Evolutionary conservation across 2,113 vertebrate genomes (phyloP).

Genomic region (Isurus oxyrinchus): DNA sequence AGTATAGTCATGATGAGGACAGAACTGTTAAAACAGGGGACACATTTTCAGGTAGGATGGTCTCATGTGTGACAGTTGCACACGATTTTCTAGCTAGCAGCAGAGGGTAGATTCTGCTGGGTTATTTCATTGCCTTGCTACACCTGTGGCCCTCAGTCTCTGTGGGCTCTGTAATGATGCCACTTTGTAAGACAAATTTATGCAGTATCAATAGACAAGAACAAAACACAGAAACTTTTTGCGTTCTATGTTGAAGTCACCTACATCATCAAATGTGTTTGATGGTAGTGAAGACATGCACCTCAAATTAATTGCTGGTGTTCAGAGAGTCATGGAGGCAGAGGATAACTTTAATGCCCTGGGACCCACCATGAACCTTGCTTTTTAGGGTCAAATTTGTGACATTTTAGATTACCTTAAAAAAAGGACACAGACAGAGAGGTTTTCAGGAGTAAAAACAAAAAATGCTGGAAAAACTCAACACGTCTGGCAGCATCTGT

Average conservation of each 20-base stretch:
- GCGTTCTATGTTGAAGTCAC: not conserved
- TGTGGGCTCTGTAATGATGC: not conserved
- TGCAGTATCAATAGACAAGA: not conserved
- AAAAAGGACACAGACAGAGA: not conserved
- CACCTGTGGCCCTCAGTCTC: not conserved
- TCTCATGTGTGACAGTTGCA: not conserved
- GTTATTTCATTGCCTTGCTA: not conserved
- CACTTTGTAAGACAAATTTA: not conserved
- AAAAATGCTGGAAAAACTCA: no score
- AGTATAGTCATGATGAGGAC: not conserved
- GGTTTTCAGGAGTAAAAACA: not conserved
- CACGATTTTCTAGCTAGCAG: not conserved
- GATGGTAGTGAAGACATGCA: not conserved
- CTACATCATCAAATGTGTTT: not conserved
- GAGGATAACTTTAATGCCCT: not conserved
- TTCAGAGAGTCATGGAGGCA: not conserved
- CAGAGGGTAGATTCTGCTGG: not conserved
- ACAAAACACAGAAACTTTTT: not conserved
- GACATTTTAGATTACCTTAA: not conserved
- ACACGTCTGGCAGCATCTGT: no score
- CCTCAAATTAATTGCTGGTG: not conserved
- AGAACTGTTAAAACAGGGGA: no score
- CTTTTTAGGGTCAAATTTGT: not conserved
- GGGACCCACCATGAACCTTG: not conserved
- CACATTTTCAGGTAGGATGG: not conserved